Evolutionary conservation across 2,113 vertebrate genomes (phyloP).

Genomic region (Phrynosoma blainvillii): DNA sequence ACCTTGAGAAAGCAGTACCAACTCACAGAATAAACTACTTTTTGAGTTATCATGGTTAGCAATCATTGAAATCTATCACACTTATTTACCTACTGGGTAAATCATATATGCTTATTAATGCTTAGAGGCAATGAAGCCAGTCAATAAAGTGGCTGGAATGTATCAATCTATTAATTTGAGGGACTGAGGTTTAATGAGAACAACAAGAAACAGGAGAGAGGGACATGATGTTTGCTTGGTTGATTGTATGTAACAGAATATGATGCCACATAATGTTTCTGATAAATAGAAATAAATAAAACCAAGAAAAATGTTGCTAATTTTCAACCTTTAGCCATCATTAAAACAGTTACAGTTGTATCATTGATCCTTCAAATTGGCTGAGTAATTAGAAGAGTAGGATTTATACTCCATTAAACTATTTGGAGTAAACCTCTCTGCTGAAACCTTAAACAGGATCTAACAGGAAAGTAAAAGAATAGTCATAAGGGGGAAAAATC

Average conservation of each 20-base stretch:
- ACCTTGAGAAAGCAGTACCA: not conserved
- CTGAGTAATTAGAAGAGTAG: constrained; percentile 34
- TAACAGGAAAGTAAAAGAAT: constrained; percentile 51
- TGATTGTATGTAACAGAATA: not conserved
- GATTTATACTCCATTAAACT: constrained; percentile 45
- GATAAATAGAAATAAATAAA: not conserved
- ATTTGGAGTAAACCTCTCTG: constrained; percentile 22
- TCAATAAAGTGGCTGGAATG: constrained; percentile 21
- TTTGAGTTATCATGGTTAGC: not conserved
- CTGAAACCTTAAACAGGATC: constrained; percentile 24
- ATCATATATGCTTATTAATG: constrained; percentile 35
- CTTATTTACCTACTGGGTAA: constrained; percentile 34
- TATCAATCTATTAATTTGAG: not conserved
- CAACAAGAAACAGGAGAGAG: not conserved
- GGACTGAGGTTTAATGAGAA: not conserved
- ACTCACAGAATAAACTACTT: not conserved
- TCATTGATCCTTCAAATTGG: constrained; percentile 34
- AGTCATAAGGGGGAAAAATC: constrained; percentile 37
- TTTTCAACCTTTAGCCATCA: constrained; percentile 28
- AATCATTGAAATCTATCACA: constrained; percentile 42
- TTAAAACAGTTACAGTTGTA: constrained; percentile 29
- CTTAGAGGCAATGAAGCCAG: constrained; percentile 17
- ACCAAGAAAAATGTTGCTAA: not conserved
- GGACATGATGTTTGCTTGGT: not conserved
- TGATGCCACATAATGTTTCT: not conserved